Base-by-base conservation (phyloP, 2,888 invertebrate genomes). In the Microctonus aethiopoides region DNA sequence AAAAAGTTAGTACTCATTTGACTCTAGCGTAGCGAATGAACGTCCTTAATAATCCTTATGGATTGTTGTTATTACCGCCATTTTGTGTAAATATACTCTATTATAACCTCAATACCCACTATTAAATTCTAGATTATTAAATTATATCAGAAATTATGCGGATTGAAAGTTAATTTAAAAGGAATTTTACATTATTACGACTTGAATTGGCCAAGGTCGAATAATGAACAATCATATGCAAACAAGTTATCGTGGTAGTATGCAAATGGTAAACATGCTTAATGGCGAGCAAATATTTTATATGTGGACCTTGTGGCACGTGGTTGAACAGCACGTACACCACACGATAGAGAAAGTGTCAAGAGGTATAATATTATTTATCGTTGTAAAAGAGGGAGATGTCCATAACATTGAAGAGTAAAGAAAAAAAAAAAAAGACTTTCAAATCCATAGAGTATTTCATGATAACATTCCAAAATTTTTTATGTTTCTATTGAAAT, bases 271-370 rank as follows among this genome's bases (percentile, higher is more conserved):
- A 59, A 61, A n/a, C 41, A 22, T 57, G 32, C 32, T 46, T 36
- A 16, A 13, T 66, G 16, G 20, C 46, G 22, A 29, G 20, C n/a
- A 13, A 46, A 46, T 64, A 57, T 29, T n/a, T n/a, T 41, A 61
- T 63, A 60, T 39, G 54, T 54, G 26, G 39, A 60, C 41, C 32
- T 52, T 39, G 63, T 52, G 20, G 68, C 41, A 41, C 64, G 63
- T 51, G 72, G 70, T 73, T 72, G 73, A 74, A 78, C 75, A 72
- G 74, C 78, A 77, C 76, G 74, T 74, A 75, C 76, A 78, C 79
- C 76, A 71, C 62, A 77, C 74, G 79, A 75, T 76, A 76, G 82
- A 83, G 83, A 83, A 83, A 83, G 83, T 82, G 52, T 46, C 22
- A 26, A 46, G 54, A 52, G 56, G 59, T 61, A 70, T 64, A 52